A percentile compares a stretch with the other conserved stretches of the same genome.
Conservation (phyloP, 2,113 vertebrate species). For the Pagrus major region DNA sequence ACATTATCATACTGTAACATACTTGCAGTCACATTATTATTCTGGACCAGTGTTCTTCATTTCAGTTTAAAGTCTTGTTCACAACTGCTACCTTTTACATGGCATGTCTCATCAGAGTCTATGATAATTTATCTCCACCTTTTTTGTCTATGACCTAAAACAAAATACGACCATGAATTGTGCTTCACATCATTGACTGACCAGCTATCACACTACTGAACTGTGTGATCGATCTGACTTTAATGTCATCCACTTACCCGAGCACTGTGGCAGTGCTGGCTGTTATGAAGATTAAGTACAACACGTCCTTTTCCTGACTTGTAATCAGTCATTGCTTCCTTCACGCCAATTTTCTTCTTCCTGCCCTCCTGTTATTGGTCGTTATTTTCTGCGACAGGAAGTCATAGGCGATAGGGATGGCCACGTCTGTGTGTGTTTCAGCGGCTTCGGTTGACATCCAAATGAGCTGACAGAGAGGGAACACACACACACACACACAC, state of each 20-base stretch:
- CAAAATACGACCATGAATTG: neutral
- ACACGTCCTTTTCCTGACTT: constrained; percentile 56
- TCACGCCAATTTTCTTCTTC: constrained; percentile 63
- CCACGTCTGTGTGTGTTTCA: constrained; percentile 16
- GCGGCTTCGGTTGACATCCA: neutral
- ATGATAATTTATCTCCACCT: neutral
- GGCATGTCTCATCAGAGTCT: neutral
- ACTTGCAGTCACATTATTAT: neutral
- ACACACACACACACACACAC: neutral
- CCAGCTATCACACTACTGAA: neutral
- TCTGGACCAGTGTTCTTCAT: neutral
- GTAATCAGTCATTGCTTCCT: constrained; percentile 63
- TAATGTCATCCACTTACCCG: constrained; percentile 44
- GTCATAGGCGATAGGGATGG: constrained; percentile 37
- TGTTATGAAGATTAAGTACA: constrained; percentile 46
- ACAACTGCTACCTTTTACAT: neutral
- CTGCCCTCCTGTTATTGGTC: constrained; percentile 63
- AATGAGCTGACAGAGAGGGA: constrained; percentile 20
- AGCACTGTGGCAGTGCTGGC: constrained; percentile 28
- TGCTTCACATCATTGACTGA: neutral
- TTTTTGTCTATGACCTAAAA: neutral
- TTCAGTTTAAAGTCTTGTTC: neutral
- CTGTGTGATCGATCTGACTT: constrained; percentile 12
- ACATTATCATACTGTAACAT: too few species aligned
- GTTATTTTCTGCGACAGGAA: constrained; percentile 63